These are phyloP conservation scores for Trichonephila clavipes DNA, from an alignment of 1,140 invertebrate genomes.

Conservation along the genomic window DNA sequence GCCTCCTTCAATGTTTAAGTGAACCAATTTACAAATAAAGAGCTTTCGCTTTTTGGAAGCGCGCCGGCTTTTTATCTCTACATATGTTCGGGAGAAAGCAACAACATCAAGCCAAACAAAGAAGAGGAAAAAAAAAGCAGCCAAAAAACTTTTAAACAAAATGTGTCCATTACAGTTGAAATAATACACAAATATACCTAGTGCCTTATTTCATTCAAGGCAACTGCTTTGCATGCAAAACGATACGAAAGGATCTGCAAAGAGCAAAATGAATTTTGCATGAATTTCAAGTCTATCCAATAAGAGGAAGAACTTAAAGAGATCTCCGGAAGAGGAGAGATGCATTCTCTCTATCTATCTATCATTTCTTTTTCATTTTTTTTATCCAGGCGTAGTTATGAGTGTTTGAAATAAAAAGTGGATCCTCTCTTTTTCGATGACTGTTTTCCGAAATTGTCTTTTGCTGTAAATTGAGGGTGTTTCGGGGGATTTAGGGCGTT, in stretches of 20 bases:
- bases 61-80: constrained; percentile 6
- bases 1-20: constrained; percentile 69
- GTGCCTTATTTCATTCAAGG: constrained; percentile 46
- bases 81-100: not conserved
- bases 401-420: constrained; percentile 34
- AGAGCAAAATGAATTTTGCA: constrained; percentile 75
- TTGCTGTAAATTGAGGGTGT: constrained; percentile 25
- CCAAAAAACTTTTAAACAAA: constrained; percentile 71
- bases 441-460: constrained; percentile 53
- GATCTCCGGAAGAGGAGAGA: not conserved
- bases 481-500: constrained; percentile 9
- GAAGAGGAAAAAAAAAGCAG: constrained; percentile 38
- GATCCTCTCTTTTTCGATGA: constrained; percentile 18
- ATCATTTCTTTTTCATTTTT: not conserved
- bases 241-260: constrained; percentile 32
- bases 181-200: constrained; percentile 69
- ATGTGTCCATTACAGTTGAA: constrained; percentile 74
- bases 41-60: constrained; percentile 63
- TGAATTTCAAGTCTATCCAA: constrained; percentile 72
- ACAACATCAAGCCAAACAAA: constrained; percentile 8
- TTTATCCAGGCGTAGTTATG: constrained; percentile 25
- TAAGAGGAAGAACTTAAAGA: constrained; percentile 55
- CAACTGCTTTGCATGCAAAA: constrained; percentile 73
- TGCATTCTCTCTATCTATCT: constrained; percentile 35
- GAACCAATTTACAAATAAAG: constrained; percentile 75